Base-by-base conservation (phyloP, 1,140 invertebrate species). In the silkworm (Bombyx mori) region DNA sequence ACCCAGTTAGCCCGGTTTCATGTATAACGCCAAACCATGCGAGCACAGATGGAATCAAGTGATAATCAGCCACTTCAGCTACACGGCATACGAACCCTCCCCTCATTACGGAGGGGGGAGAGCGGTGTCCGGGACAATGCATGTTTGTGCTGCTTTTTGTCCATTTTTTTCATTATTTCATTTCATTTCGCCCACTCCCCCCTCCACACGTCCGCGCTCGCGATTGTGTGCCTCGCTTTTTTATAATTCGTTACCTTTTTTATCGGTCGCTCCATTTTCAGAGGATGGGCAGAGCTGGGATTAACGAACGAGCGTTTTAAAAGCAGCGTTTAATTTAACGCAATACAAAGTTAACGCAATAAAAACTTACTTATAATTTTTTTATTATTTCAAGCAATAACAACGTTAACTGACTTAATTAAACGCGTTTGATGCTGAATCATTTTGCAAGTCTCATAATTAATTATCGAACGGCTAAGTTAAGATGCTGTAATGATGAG, bases 191-290 rank as follows among this genome's bases (percentile, higher is more conserved):
- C 83, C 83, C 83, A 35, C n/a, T n/a, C n/a, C 26, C 69, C 82
- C 82, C 62, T 79, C 80, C 83, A 80, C 79, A 77, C 80, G 75
- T 82, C 80, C 81, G 77, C 81, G 77, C 77, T 77, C 77, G 77
- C 80, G 82, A 85, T 85, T 86, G 82, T 86, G 76, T 70, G 76
- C 79, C 77, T 74, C 75, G 80, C 71, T 86, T 87, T 86, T 87
- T 87, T 87, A 87, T 87, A 87, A 87, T 87, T 85, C 83, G 83
- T 85, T 87, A 87, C 80, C 80, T 84, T 85, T 86, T 85, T 87
- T 85, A 87, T 87, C 83, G 83, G 83, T 75, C 83, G 83, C 74
- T 82, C 83, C 83, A 86, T 86, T 85, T 85, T 85, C 83, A 82
- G 83, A 86, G 79, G 78, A 83, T 73, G 77, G 69, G 76, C 72